Conservation (phyloP, 2,797 vertebrate genomes). For the Podarcis siculus region DNA sequence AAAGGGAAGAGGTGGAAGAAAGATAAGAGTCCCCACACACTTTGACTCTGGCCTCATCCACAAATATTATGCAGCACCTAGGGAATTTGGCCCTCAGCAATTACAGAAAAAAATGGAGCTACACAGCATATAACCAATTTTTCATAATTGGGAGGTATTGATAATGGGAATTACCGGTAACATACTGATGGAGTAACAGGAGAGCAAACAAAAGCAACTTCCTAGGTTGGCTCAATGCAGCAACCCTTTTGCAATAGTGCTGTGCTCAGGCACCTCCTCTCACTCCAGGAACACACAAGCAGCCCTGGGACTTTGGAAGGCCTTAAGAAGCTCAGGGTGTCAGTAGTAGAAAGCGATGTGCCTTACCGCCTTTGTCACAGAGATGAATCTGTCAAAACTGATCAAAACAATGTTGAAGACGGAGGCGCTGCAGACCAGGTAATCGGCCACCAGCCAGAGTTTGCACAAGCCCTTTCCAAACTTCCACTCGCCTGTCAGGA, state of each 20-base stretch:
- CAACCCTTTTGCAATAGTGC: neutral
- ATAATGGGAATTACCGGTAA: too few species aligned
- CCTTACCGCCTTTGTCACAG: conserved; percentile 79
- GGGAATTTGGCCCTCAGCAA: too few species aligned
- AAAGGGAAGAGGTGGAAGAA: too few species aligned
- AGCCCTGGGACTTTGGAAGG: neutral
- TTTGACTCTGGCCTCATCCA: too few species aligned
- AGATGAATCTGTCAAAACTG: conserved; percentile 82
- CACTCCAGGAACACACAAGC: neutral
- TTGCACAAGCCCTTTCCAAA: conserved; percentile 79
- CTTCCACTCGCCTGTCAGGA: conserved; percentile 78
- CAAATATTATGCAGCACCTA: too few species aligned
- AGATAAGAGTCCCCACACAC: too few species aligned
- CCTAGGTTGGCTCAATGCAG: too few species aligned
- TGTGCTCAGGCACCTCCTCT: too few species aligned
- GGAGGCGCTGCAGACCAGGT: conserved; percentile 80
- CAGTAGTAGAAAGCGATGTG: neutral
- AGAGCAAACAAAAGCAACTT: neutral
- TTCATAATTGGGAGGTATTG: too few species aligned
- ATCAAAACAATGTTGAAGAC: conserved; percentile 84
- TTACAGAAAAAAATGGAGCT: neutral
- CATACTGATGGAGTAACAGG: neutral
- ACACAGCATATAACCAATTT: too few species aligned
- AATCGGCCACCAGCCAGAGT: conserved; percentile 81
- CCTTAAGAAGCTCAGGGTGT: neutral